Evolutionary conservation across 1,140 invertebrate species (phyloP).

Genomic region (Drosophila eugracilis): DNA sequence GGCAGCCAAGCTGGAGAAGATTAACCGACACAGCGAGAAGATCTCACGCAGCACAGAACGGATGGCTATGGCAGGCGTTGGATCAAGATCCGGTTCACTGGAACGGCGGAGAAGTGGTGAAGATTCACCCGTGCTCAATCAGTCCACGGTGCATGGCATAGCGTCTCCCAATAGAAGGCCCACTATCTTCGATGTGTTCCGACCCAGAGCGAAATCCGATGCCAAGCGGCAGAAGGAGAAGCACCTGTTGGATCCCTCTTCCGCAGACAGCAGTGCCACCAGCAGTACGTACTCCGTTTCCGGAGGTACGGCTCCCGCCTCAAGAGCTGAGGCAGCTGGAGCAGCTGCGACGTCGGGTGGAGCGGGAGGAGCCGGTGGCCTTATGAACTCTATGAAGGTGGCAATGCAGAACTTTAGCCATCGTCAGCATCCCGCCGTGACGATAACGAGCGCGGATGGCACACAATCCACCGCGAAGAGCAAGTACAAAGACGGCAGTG

Average conservation of each 20-base stretch:
- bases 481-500: conserved; percentile 87
- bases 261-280: conserved; percentile 83
- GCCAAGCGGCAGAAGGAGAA: conserved; percentile 87
- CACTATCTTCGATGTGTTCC: conserved; percentile 93
- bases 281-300: conserved; percentile 82
- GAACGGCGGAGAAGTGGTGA: conserved; percentile 87
- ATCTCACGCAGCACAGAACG: conserved; percentile 84
- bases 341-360: conserved; percentile 64
- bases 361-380: conserved; percentile 84
- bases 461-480: conserved; percentile 74
- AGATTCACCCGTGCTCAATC: conserved; percentile 85
- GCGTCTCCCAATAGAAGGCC: conserved; percentile 89
- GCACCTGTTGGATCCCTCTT: conserved; percentile 67
- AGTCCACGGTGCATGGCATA: conserved; percentile 85
- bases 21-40: conserved; percentile 82
- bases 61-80: conserved; percentile 60
- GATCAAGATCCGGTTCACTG: conserved; percentile 77
- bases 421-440: conserved; percentile 84
- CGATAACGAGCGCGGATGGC: conserved; percentile 76
- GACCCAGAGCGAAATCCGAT: conserved; percentile 92
- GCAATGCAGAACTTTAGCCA: conserved; percentile 89
- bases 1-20: conserved; percentile 81
- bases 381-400: conserved; percentile 92
- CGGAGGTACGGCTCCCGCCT: conserved; percentile 39
- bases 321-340: conserved; percentile 46